These are phyloP conservation scores for Adelphocoris suturalis DNA, from an alignment of 2,888 invertebrate species.

Conservation along the genomic window DNA sequence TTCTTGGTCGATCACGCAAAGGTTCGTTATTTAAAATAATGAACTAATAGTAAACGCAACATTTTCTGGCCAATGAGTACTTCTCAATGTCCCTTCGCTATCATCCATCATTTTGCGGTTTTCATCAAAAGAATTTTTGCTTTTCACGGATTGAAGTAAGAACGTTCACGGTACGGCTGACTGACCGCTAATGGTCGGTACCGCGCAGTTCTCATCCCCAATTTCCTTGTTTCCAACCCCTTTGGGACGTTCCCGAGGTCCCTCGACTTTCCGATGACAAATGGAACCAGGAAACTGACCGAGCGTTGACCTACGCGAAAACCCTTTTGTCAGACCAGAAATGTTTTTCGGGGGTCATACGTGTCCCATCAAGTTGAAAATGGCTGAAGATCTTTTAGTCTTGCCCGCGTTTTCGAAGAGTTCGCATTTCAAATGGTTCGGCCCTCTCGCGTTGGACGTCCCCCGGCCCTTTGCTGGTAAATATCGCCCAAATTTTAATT, in stretches of 20 bases:
- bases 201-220: not conserved
- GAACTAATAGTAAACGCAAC: no score
- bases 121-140: not conserved
- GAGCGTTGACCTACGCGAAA: not conserved
- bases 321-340: not conserved
- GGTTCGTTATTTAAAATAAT: no score
- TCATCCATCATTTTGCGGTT: not conserved
- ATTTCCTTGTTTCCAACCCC: constrained; percentile 11
- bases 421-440: not conserved
- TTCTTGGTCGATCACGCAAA: no score
- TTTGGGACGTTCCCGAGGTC: not conserved
- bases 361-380: not conserved
- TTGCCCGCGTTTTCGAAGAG: not conserved
- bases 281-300: not conserved
- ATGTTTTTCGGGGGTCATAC: constrained; percentile 5
- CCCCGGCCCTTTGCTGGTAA: not conserved
- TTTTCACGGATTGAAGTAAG: not conserved
- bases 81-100: not conserved
- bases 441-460: not conserved
- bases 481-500: not conserved
- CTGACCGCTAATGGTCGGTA: constrained; percentile 10
- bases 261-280: constrained; percentile 2
- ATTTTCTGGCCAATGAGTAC: no score
- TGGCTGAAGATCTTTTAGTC: not conserved
- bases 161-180: not conserved